Base-by-base conservation (phyloP, 2,888 invertebrate genomes). In the Caenorhabditis panamensis region DNA sequence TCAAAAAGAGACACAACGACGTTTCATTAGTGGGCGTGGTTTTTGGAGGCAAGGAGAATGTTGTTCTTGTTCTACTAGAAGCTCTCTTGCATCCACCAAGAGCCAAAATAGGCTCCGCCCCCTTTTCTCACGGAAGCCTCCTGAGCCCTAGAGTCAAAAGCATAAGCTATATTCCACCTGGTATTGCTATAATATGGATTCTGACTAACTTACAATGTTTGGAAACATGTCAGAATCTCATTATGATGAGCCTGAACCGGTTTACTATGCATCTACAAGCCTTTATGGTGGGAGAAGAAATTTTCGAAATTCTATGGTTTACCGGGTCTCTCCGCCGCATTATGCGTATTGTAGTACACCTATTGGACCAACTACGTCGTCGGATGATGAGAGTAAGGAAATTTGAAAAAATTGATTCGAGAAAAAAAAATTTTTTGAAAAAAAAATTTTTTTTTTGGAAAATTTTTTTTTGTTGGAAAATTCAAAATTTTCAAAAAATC, bases 311-410 rank as follows among this genome's bases (percentile, higher is more conserved):
- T 72, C 78, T 44, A 67, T 67, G 61, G 53, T 61, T 11, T 79
- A 72, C 44, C 71, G 71, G 18, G 54, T 79, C 20, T 58, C 49
- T 16, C 78, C 66, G 20, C 78, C 78, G 1, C 72, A 79, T 36
- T 79, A 72, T 61, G 72, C 71, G 18, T 79, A 72, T 41, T 79
- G 62, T 76, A 76, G 76, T 54, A 76, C 76, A 28, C 66, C 75
- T 20, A 75, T 75, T 24, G 66, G 75, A 0, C 71, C 71, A 13
- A 62, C 71, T 1, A 59, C 69, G 6, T 36, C 4, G 31, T 22
- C 24, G 4, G 62, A 63, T 13, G 62, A 63, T 18, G 62, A 28
- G 47, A 28, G 62, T 49, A 26, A 18, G 44, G 44, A 31, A 13
- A 41, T 13, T 41, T 41, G 41, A 13, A 41, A 41, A 41, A 41